These are phyloP conservation scores for Cephus pygmeus DNA, from an alignment of 2,888 invertebrate species.

Conservation along the genomic window DNA sequence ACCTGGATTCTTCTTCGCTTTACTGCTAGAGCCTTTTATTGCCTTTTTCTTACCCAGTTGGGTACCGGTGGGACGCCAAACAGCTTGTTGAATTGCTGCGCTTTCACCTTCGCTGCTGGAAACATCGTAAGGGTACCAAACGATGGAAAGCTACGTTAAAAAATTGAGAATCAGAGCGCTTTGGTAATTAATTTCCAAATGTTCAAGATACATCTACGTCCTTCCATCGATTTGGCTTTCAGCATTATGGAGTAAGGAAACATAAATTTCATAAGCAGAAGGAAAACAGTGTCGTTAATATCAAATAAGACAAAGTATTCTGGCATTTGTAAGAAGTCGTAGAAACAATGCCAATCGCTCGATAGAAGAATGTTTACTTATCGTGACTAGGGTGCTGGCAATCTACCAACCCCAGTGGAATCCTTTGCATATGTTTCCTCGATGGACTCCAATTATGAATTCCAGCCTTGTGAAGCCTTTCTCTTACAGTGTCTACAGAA, in stretches of 20 bases:
- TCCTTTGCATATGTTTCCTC: slow-evolving; percentile 61
- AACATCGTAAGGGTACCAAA: slow-evolving; percentile 20
- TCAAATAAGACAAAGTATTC: neutral
- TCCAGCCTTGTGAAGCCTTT: slow-evolving; percentile 62
- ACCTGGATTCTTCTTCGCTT: slow-evolving; percentile 30
- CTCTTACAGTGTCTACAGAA: slow-evolving; percentile 62
- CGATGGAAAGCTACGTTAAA: slow-evolving; percentile 23
- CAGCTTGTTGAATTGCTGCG: slow-evolving; percentile 57
- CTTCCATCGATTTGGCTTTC: neutral
- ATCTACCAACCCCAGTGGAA: slow-evolving; percentile 53
- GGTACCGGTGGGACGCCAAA: slow-evolving; percentile 63
- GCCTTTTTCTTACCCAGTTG: slow-evolving; percentile 59
- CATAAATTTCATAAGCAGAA: neutral
- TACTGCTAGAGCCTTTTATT: slow-evolving; percentile 37
- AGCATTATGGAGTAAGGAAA: neutral
- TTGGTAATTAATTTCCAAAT: slow-evolving; percentile 14
- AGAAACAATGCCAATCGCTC: neutral
- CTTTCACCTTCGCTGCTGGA: slow-evolving; percentile 45
- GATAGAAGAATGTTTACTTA: neutral
- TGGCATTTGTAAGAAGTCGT: neutral
- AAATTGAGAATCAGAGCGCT: slow-evolving; percentile 15
- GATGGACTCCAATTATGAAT: slow-evolving; percentile 65
- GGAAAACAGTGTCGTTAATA: neutral
- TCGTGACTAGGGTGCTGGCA: neutral
- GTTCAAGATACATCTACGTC: slow-evolving; percentile 7